Conservation (phyloP, 2,888 invertebrate genomes). For the Notodonta ziczac region DNA sequence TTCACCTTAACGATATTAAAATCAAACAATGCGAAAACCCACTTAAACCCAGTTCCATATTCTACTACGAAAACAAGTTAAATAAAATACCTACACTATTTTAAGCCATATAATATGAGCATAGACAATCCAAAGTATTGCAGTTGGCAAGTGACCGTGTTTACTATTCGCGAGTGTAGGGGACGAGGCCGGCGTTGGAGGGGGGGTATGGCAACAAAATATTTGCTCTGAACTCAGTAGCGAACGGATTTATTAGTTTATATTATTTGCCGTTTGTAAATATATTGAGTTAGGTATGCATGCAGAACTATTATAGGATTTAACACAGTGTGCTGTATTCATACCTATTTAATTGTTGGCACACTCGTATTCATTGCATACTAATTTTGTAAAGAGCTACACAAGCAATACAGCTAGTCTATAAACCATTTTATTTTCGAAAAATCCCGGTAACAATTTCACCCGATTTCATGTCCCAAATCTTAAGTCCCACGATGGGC, state of each 20-base stretch:
- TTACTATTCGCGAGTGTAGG: conserved; percentile 19
- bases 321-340: too few species aligned
- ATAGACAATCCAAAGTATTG: conserved; percentile 18
- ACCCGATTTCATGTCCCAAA: neutral
- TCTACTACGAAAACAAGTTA: too few species aligned
- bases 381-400: too few species aligned
- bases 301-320: too few species aligned
- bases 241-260: conserved; percentile 25
- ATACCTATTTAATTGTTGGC: too few species aligned
- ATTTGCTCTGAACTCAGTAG: conserved; percentile 32
- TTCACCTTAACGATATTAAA: too few species aligned
- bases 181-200: neutral
- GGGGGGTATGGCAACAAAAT: conserved; percentile 33
- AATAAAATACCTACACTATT: conserved; percentile 2
- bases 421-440: too few species aligned
- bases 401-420: too few species aligned
- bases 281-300: neutral
- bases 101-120: conserved; percentile 12
- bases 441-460: neutral
- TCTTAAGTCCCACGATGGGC: neutral
- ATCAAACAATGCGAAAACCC: too few species aligned
- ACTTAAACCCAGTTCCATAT: too few species aligned
- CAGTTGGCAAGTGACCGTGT: conserved; percentile 36
- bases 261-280: neutral
- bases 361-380: too few species aligned